Evolutionary conservation across 2,888 invertebrate genomes (phyloP).

Genomic region (Dromius quadrimaculatus): DNA sequence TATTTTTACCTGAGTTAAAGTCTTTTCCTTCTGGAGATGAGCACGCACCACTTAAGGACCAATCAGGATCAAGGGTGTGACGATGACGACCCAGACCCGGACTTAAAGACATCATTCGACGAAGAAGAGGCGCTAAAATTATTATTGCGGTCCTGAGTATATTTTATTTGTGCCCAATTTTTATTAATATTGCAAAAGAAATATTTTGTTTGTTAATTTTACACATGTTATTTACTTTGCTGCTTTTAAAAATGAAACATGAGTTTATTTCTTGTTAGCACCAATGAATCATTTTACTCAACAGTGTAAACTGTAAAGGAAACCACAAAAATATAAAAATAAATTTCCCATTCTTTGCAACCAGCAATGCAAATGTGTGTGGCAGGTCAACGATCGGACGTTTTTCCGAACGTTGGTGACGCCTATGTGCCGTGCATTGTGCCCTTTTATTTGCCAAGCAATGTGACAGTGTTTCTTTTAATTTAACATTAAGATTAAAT

Average conservation of each 20-base stretch:
- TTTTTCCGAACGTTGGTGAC: neutral
- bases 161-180: neutral
- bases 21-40: constrained; percentile 31
- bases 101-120: constrained; percentile 47
- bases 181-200: constrained; percentile 18
- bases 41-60: constrained; percentile 50
- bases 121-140: constrained; percentile 49
- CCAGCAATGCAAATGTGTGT: neutral
- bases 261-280: too few relatives aligned
- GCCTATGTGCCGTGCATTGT: constrained; percentile 8
- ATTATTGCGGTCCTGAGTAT: constrained; percentile 37
- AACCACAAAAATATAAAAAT: constrained; percentile 14
- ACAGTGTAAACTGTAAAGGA: neutral
- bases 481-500: neutral
- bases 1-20: constrained; percentile 51
- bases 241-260: too few relatives aligned
- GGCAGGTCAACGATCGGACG: neutral
- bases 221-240: too few relatives aligned
- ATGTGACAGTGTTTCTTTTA: constrained; percentile 2
- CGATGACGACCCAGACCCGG: constrained; percentile 45
- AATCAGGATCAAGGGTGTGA: constrained; percentile 54
- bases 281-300: too few relatives aligned
- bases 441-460: constrained; percentile 3
- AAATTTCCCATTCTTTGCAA: neutral
- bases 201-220: neutral